Conservation (phyloP, 1,140 invertebrate genomes). For the Halotydeus destructor region DNA sequence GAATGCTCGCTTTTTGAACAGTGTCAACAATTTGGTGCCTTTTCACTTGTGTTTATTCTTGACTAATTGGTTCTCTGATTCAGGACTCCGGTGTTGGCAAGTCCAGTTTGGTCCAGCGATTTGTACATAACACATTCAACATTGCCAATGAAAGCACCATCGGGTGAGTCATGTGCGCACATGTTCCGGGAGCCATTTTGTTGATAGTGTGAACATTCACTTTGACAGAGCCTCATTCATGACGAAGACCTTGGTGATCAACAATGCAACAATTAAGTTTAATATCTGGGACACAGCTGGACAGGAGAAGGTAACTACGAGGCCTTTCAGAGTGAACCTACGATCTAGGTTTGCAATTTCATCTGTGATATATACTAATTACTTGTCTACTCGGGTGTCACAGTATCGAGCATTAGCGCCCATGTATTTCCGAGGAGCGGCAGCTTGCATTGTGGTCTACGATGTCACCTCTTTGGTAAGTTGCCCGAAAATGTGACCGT, state of each 20-base stretch:
- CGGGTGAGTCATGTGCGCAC: conserved; percentile 21
- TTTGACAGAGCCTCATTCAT: conserved; percentile 26
- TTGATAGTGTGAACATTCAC: conserved; percentile 4
- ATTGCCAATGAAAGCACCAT: conserved; percentile 25
- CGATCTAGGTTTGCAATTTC: conserved; percentile 5
- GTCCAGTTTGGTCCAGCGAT: conserved; percentile 27
- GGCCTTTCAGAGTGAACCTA: not conserved
- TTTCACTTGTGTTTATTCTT: conserved; percentile 4
- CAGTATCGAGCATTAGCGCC: conserved; percentile 78
- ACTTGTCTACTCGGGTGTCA: conserved; percentile 9
- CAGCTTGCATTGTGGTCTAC: conserved; percentile 73
- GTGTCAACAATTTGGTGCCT: not conserved
- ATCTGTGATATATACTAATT: conserved; percentile 5
- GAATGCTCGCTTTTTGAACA: no score
- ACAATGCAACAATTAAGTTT: conserved; percentile 24
- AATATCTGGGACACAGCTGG: conserved; percentile 69
- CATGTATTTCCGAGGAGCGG: conserved; percentile 80
- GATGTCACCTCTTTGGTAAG: conserved; percentile 51
- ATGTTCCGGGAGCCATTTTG: not conserved
- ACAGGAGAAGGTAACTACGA: conserved; percentile 38
- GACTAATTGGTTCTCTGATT: no score
- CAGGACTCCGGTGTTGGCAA: conserved; percentile 29
- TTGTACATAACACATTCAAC: conserved; percentile 27
- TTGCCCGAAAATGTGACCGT: conserved; percentile 1
- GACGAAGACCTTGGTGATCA: conserved; percentile 26